Base-by-base conservation (phyloP, 2,113 vertebrate species). In the Chaetura pelagica region DNA sequence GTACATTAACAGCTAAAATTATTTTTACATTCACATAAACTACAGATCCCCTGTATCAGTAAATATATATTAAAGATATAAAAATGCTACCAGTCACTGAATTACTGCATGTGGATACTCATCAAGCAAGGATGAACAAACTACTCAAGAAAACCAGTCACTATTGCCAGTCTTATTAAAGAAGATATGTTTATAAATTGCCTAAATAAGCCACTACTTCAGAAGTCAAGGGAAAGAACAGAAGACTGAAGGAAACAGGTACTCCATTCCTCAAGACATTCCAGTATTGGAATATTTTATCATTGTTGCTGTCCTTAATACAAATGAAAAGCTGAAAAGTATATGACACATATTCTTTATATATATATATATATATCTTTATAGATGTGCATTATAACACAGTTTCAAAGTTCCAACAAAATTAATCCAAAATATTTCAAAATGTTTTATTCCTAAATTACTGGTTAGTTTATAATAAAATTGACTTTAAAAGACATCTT, bases 361-460 rank as follows among this genome's bases (percentile, higher is more conserved):
- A 6, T 54, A 23, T 6, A 26, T 54, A 12, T 54, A 52, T 51
- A 51, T 51, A 26, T 54, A 52, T 51, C 24, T 51, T 26, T 35
- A 22, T 38, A 5, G 0, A 1, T 32, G 2, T 68, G 10, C 8
- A 5, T 18, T 82, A 27, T 18, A 72, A 23, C 4, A 23, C 4
- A 38, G 20, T 14, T 57, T 42, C 8, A 87, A 82, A 52, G 6
- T 44, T 61, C 7, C 2, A 58, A 68, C 9, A 44, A 61, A 68
- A 61, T 44, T 12, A 42, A 58, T 61, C 1, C 3, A 20, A 93
- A 83, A 29, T 80, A 71, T 40, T 72, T 80, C 1, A 64, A 68
- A 85, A 64, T 30, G 3, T 18, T 76, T 44, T 16, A 0, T 15
- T 62, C 18, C 21, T 61, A 62, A 73, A 66, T 51, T 77, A 73